Conservation (phyloP, 2,113 vertebrate species). For the Calidris pygmaea region DNA sequence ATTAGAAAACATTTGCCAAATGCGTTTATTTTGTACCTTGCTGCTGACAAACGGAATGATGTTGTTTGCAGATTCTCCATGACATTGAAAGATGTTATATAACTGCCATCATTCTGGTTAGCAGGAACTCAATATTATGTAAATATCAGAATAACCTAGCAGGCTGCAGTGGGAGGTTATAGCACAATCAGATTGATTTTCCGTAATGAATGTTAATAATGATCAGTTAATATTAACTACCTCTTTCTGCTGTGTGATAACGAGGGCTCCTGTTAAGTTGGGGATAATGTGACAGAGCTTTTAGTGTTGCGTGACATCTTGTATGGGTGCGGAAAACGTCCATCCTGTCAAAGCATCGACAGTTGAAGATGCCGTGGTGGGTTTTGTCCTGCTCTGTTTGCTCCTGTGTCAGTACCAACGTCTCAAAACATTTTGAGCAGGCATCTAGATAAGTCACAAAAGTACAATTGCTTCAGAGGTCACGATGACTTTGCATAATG, state of each 20-base stretch:
- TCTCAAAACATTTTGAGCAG: constrained; percentile 14
- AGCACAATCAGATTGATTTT: constrained; percentile 28
- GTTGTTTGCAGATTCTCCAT: constrained; percentile 25
- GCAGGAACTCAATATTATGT: constrained; percentile 26
- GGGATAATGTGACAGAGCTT: background rate
- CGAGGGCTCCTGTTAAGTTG: constrained; percentile 12
- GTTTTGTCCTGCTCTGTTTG: background rate
- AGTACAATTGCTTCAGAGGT: constrained; percentile 57
- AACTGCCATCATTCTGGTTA: constrained; percentile 7
- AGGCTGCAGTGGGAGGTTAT: background rate
- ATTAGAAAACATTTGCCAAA: background rate
- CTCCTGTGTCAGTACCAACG: background rate
- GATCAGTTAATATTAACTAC: constrained; percentile 54
- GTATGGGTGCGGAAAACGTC: background rate
- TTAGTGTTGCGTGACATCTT: background rate
- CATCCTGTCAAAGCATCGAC: background rate
- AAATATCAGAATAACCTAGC: constrained; percentile 38
- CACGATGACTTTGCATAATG: constrained; percentile 58
- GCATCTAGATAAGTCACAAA: background rate
- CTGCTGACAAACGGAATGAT: background rate
- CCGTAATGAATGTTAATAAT: constrained; percentile 29
- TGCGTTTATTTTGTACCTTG: background rate
- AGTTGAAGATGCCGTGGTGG: background rate
- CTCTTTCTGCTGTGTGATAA: constrained; percentile 43
- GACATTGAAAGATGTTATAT: constrained; percentile 53